Conservation (phyloP, 2,888 invertebrate species). For the Drosophila borealis region DNA sequence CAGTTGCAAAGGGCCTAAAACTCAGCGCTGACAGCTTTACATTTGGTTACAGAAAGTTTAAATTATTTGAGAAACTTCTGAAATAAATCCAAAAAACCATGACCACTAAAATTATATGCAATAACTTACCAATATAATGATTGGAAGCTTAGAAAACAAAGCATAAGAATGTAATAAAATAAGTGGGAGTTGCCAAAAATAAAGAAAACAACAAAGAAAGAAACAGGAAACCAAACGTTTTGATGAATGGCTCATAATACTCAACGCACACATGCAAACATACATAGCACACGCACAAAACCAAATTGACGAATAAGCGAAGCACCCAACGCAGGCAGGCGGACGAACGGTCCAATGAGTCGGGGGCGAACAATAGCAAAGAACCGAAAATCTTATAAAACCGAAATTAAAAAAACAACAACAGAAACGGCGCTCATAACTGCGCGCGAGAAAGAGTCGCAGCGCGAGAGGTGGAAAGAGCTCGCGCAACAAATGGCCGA, state of each 20-base stretch:
- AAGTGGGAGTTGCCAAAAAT: constrained; percentile 83
- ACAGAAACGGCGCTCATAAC: constrained; percentile 64
- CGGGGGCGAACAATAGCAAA: constrained; percentile 58
- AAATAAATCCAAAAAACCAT: constrained; percentile 17
- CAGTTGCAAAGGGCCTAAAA: constrained; percentile 7
- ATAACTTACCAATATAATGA: constrained; percentile 15
- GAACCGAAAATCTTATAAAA: constrained; percentile 78
- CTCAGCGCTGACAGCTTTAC: background rate
- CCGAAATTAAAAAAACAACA: constrained; percentile 77
- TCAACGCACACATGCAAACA: constrained; percentile 43
- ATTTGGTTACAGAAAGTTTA: background rate
- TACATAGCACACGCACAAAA: constrained; percentile 28
- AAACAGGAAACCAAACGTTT: constrained; percentile 64
- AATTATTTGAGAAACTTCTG: constrained; percentile 4
- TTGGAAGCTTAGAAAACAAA: constrained; percentile 1
- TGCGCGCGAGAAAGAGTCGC: constrained; percentile 56
- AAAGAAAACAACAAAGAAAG: constrained; percentile 43
- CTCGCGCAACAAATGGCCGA: constrained; percentile 53
- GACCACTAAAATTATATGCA: background rate
- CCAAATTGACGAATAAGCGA: constrained; percentile 76
- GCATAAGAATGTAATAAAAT: constrained; percentile 47
- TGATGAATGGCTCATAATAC: constrained; percentile 82
- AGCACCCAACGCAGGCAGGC: constrained; percentile 64
- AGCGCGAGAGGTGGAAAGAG: constrained; percentile 29
- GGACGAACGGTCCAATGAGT: constrained; percentile 15